phyloP scores from a whole-genome alignment of 2,113 vertebrate genomes.

The Tetraodon nigroviridis region DNA sequence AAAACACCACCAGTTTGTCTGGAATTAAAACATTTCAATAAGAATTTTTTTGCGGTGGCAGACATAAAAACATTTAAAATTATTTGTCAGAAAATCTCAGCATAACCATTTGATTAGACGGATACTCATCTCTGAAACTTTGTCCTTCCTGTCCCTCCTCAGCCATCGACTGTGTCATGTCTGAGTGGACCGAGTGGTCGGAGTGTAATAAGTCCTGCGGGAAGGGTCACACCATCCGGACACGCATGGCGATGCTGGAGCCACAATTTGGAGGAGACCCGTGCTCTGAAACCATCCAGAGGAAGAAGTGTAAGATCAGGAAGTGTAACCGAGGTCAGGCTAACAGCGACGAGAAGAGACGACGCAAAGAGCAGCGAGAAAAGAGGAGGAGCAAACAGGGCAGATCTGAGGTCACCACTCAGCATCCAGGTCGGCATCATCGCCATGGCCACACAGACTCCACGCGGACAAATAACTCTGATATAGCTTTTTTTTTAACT shows the following conservation, averaged over 20 bases:
- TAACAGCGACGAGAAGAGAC: conserved; percentile 81
- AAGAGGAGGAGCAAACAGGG: conserved; percentile 85
- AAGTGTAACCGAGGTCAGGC: conserved; percentile 85
- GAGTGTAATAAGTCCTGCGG: conserved; percentile 98
- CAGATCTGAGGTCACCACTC: conserved; percentile 72
- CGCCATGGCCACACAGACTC: accelerated
- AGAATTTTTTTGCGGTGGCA: background rate
- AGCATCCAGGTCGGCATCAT: conserved; percentile 81
- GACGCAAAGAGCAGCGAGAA: conserved; percentile 88
- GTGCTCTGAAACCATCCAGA: conserved; percentile 89
- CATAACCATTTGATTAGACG: too few species aligned
- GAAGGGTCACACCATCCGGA: conserved; percentile 93
- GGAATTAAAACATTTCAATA: background rate
- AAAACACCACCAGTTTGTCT: background rate
- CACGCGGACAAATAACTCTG: too few species aligned
- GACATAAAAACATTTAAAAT: background rate
- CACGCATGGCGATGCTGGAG: conserved; percentile 86
- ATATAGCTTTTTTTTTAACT: too few species aligned
- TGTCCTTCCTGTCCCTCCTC: conserved; percentile 9
- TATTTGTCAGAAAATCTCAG: too few species aligned
- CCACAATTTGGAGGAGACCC: conserved; percentile 90
- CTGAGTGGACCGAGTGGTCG: conserved; percentile 94
- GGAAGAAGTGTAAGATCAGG: conserved; percentile 88
- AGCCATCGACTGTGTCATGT: conserved; percentile 90
- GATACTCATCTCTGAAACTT: background rate